A percentile compares a stretch with the other conserved stretches of the same genome.
Conservation (phyloP, 2,113 vertebrate genomes). For the Hippocampus guttulatus region DNA sequence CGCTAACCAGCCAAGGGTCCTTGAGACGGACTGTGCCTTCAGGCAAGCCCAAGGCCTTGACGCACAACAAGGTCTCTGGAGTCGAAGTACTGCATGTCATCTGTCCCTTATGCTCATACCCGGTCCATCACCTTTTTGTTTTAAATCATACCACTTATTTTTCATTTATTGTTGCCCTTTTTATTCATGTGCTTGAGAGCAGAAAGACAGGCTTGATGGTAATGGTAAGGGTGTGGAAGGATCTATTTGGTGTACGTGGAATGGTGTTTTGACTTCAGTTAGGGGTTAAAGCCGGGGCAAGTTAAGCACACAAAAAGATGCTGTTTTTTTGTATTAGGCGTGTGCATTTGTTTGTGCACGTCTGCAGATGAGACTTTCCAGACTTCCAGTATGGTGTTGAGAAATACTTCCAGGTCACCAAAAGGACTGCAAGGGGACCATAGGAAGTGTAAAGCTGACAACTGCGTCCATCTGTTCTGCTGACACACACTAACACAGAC, state of each 20-base stretch:
- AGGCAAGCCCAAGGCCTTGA: conserved; percentile 60
- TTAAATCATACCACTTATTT: conserved; percentile 56
- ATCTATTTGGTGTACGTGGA: background rate
- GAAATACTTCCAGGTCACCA: conserved; percentile 14
- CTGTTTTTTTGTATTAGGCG: conserved; percentile 20
- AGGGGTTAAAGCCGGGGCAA: conserved; percentile 9
- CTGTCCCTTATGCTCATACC: conserved; percentile 24
- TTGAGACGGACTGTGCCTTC: conserved; percentile 64
- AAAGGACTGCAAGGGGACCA: conserved; percentile 9
- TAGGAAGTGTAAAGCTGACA: conserved; percentile 15
- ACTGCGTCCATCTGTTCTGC: conserved; percentile 30
- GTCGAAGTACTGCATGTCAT: conserved; percentile 35
- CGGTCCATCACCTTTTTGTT: conserved; percentile 38
- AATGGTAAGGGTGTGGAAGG: conserved; percentile 6
- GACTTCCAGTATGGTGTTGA: conserved; percentile 9
- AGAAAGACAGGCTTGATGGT: background rate
- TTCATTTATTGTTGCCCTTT: conserved; percentile 55
- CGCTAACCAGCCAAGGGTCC: conserved; percentile 54
- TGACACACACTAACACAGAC: background rate
- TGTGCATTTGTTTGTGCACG: conserved; percentile 9
- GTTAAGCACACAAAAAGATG: conserved; percentile 5
- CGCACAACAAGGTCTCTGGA: conserved; percentile 53
- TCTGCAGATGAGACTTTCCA: conserved; percentile 1
- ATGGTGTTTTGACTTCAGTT: background rate
- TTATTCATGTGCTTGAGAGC: conserved; percentile 8